Conservation (phyloP, 2,797 vertebrate genomes). For the Microchirus variegatus region DNA sequence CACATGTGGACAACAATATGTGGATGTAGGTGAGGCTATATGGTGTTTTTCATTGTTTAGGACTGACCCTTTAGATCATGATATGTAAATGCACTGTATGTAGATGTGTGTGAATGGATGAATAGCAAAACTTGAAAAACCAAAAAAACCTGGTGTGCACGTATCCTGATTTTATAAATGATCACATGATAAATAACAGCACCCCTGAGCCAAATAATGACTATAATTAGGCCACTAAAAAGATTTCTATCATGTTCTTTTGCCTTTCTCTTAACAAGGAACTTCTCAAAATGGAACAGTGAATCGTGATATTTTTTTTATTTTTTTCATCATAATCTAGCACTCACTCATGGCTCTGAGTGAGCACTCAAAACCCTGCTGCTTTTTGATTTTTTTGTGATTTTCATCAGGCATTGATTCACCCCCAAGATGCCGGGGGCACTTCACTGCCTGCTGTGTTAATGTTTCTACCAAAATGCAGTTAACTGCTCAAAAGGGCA, state of each 20-base stretch:
- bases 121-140: no score
- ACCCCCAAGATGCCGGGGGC: background rate
- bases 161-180: background rate
- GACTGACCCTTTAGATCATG: no score
- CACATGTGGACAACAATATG: no score
- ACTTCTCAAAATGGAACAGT: background rate
- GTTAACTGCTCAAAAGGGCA: background rate
- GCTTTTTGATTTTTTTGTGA: background rate
- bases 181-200: background rate
- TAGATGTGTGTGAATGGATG: no score
- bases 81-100: no score
- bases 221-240: background rate
- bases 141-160: no score
- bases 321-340: background rate
- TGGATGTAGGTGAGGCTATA: no score
- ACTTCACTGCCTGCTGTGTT: slow-evolving; percentile 9
- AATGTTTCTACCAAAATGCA: background rate
- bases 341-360: background rate
- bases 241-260: background rate
- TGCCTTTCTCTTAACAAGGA: background rate
- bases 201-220: background rate
- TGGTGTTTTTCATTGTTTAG: no score
- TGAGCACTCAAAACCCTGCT: background rate
- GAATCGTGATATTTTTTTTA: background rate
- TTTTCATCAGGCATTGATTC: slow-evolving; percentile 14